These are phyloP conservation scores for Pipistrellus nathusii DNA, from an alignment of 2,797 vertebrate genomes.

Conservation along the genomic window DNA sequence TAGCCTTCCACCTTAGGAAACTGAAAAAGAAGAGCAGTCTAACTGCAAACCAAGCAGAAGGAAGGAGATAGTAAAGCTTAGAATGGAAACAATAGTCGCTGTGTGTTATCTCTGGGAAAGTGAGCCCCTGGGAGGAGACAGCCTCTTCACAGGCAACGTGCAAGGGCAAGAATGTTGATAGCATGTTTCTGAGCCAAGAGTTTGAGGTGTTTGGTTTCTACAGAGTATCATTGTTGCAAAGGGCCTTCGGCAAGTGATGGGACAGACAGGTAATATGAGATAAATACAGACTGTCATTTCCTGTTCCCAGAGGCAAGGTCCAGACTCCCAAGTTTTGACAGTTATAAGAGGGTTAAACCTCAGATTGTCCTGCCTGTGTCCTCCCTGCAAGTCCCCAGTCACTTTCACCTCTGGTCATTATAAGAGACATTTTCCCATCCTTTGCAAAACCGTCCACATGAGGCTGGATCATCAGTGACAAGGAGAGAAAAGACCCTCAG, in stretches of 20 bases:
- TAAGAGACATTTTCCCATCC: not conserved
- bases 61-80: not conserved
- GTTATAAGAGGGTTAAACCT: not conserved
- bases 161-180: not conserved
- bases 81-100: not conserved
- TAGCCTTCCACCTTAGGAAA: not conserved
- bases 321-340: not conserved
- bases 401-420: not conserved
- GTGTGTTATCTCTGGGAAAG: not conserved
- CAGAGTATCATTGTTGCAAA: not conserved
- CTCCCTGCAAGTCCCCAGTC: not conserved
- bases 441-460: not conserved
- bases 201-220: slow-evolving; percentile 33
- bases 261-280: not conserved
- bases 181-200: slow-evolving; percentile 24
- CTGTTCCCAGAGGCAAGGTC: not conserved
- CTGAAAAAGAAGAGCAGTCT: not conserved
- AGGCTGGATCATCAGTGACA: not conserved
- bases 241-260: not conserved
- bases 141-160: not conserved
- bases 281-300: not conserved
- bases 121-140: not conserved
- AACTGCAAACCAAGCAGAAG: not conserved
- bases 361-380: not conserved
- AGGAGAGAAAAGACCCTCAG: not conserved